These are phyloP conservation scores for Labeo rohita DNA, from an alignment of 2,113 vertebrate genomes.

Conservation along the genomic window DNA sequence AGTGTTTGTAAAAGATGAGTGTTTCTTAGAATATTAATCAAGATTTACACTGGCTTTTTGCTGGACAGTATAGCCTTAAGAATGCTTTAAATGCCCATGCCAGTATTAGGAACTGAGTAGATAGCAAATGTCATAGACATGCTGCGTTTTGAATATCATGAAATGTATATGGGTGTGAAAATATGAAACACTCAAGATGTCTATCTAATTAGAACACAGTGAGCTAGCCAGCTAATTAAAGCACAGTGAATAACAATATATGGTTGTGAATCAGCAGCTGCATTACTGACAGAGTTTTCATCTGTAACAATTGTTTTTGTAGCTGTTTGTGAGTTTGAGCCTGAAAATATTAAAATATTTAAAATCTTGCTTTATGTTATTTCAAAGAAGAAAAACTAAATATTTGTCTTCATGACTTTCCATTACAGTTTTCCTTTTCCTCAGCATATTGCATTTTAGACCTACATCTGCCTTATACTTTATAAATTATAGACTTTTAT, in stretches of 20 bases:
- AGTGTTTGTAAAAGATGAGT: not conserved
- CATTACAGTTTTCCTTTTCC: too few relatives aligned
- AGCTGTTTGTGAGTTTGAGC: not conserved
- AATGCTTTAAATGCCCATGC: not conserved
- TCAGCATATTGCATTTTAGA: too few relatives aligned
- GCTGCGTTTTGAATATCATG: not conserved
- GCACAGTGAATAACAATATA: slow-evolving; percentile 14
- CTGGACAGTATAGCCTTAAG: not conserved
- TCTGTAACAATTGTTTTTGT: not conserved
- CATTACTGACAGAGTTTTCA: not conserved
- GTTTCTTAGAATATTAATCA: not conserved
- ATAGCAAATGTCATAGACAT: not conserved
- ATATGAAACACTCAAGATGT: not conserved
- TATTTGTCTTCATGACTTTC: not conserved
- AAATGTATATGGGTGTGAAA: not conserved
- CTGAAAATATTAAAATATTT: not conserved
- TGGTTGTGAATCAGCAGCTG: not conserved
- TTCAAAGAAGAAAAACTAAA: not conserved
- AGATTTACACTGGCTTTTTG: not conserved
- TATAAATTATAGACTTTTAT: too few relatives aligned
- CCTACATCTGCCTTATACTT: too few relatives aligned
- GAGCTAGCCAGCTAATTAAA: not conserved
- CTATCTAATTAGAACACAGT: not conserved
- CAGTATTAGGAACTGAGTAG: not conserved
- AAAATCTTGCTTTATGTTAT: not conserved